Evolutionary conservation across 2,113 vertebrate species (phyloP), one percentile per base, ranked within the genome.

Genomic region (Chlamydotis undulata): DNA sequence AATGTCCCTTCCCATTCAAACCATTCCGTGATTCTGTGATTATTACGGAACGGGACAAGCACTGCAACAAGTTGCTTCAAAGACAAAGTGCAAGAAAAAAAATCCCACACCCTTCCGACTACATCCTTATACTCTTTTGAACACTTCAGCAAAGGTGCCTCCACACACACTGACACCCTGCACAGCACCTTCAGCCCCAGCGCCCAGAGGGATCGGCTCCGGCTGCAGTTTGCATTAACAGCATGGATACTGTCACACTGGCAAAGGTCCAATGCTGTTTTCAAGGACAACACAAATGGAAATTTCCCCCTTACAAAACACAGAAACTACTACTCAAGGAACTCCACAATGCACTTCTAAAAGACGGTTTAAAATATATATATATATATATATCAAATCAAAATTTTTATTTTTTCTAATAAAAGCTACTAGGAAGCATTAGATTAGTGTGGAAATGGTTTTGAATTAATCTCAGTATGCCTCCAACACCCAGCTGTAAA

Each of bases 401-500:
- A 68, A 93, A 39, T 14, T 8, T 0, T 22, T 52, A 24, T 22
- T 83, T 53, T 39, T 35, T 61, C 31, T 43, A 69, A 41, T 26
- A 55, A 65, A 95, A 88, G 25, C 10, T 3, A 74, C 2, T 3
- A 74, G 71, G 83, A 95, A 92, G 67, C 16, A 53, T 59, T 28
- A 83, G 80, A 71, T 87, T 86, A 93, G 68, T 13, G 79, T 85
- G 82, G 90, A 86, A 94, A 92, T 29, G 63, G 75, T 19, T 87
- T 22, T 77, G 63, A 89, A 71, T 53, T 78, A 49, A 90, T 84
- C 90, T 64, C 92, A 49, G 59, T 12, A 9, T 78, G 86, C 29
- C 50, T 87, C 60, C 91, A 90, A 47, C 18, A 60, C 17, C 70
- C 94, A 96, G 94, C 90, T 95, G 92, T 92, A 92, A 93, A 95